Evolutionary conservation across 2,113 vertebrate species (phyloP).

Genomic region (Lichenostomus cassidix): DNA sequence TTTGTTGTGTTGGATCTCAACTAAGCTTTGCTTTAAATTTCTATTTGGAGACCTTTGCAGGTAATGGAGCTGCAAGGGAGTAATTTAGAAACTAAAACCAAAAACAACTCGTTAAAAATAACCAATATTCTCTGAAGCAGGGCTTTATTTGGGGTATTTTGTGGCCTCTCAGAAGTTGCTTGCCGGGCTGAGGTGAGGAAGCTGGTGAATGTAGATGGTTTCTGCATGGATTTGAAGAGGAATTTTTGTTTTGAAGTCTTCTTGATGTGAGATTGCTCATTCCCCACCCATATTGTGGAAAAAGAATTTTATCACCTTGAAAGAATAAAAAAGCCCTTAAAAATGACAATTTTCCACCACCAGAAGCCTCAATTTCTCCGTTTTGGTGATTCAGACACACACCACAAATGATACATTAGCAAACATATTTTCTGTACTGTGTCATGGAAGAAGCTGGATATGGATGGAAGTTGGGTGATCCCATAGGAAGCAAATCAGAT

Average conservation of each 20-base stretch:
- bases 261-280: background rate
- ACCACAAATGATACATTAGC: background rate
- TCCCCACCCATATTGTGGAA: background rate
- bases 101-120: background rate
- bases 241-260: background rate
- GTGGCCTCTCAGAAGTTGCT: background rate
- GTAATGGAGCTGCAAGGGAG: background rate
- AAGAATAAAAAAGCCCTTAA: background rate
- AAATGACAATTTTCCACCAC: background rate
- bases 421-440: background rate
- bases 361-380: background rate
- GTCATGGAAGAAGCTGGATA: background rate
- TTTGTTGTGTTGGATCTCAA: background rate
- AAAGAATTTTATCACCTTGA: background rate
- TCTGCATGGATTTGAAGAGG: background rate
- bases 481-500: background rate
- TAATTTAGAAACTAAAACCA: background rate
- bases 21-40: background rate
- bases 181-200: background rate
- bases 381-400: background rate
- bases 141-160: background rate
- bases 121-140: background rate
- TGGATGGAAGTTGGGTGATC: background rate
- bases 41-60: background rate
- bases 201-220: background rate